phyloP scores from a whole-genome alignment of 2,888 invertebrate species.

The Antitype chi region DNA sequence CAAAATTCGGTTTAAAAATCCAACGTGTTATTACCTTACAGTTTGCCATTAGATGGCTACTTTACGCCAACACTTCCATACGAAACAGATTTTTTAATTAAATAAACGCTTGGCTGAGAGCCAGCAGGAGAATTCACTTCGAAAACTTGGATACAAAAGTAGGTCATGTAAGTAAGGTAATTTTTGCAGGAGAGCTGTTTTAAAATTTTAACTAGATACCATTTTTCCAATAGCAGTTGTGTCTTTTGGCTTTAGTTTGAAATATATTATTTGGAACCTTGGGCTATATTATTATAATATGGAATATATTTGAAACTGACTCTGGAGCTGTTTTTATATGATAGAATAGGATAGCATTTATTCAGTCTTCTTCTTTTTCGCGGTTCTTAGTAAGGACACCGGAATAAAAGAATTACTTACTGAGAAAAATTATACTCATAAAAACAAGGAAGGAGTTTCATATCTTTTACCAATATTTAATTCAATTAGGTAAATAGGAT shows the following conservation, averaged over 20 bases:
- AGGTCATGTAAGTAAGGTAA: constrained; percentile 66
- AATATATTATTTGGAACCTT: constrained; percentile 21
- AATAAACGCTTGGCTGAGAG: constrained; percentile 65
- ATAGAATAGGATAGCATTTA: background rate
- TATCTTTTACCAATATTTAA: background rate
- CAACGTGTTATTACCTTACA: constrained; percentile 19
- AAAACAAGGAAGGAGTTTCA: background rate
- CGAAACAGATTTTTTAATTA: constrained; percentile 67
- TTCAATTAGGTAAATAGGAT: no score
- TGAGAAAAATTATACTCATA: background rate
- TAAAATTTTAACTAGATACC: constrained; percentile 53
- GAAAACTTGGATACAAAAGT: constrained; percentile 65
- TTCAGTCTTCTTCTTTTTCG: background rate
- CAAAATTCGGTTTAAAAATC: constrained; percentile 2
- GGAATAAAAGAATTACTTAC: background rate
- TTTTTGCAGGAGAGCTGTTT: constrained; percentile 59
- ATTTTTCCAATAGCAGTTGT: constrained; percentile 54
- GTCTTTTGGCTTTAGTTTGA: constrained; percentile 22
- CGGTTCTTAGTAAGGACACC: background rate
- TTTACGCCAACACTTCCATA: constrained; percentile 56
- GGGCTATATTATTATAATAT: background rate
- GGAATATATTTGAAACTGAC: background rate
- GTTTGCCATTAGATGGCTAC: constrained; percentile 37
- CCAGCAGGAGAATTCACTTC: constrained; percentile 62
- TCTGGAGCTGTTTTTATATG: background rate